Base-by-base conservation (phyloP, 2,888 invertebrate species). In the Crepidodera aurea region DNA sequence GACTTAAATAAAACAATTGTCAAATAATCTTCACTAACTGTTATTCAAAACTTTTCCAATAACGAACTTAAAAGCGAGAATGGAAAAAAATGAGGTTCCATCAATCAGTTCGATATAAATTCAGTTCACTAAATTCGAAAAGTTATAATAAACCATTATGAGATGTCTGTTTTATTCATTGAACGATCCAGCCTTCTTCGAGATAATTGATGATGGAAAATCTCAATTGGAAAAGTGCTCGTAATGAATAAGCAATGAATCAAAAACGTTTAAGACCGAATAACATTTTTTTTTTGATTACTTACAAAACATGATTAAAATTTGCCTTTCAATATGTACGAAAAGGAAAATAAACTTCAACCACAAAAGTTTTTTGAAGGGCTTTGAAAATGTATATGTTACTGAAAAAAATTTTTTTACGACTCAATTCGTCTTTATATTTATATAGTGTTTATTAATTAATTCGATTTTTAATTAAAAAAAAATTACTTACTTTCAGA, bases 141-240 rank as follows among this genome's bases (percentile, higher is more conserved):
- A 60, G 54, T 60, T 60, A 60, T 55, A 55, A 60, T 50, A 55
- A 55, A 54, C 48, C 50, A 60, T 60, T 55, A 60, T 40, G 60
- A 50, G 40, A 60, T 50, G 54, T 50, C 54, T 60, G 60, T 60
- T 55, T 50, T 50, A 60, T 60, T 60, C 56, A 56, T 56, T 56
- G 56, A 46, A 46, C 25, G 46, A 46, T 15, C 37, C 29, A 18
- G 16, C 42, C 29, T 29, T 13, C 27, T 25, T 16, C 29, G 12
- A 10, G 51, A 37, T 56, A 46, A 56, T 56, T 56, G 25, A 56
- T 56, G 56, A 56, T 54, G 54, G 13, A 54, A 42, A 54, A 54
- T 54, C 42, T 42, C 54, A 42, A 54, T 56, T 55, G 55, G 32
- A 44, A 46, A 46, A 34, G 46, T 16, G 46, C 13, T 40, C 16